These are phyloP conservation scores for Cremastobaeus sp. DNA, from an alignment of 2,888 invertebrate species.

Conservation along the genomic window DNA sequence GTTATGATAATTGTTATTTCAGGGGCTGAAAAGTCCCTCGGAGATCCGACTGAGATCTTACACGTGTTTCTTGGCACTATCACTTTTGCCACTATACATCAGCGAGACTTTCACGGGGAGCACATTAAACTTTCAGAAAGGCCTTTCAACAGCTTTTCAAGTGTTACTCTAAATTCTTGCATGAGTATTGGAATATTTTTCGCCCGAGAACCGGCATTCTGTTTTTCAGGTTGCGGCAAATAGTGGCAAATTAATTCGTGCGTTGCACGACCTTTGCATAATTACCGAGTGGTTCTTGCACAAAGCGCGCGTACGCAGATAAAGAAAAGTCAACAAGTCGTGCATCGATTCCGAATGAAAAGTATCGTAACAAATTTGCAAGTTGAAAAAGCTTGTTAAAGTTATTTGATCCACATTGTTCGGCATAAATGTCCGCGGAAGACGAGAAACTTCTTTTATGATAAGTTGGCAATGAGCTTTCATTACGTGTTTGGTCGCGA, in stretches of 20 bases:
- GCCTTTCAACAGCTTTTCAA: slow-evolving; percentile 56
- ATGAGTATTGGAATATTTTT: slow-evolving; percentile 51
- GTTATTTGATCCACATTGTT: slow-evolving; percentile 52
- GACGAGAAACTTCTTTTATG: slow-evolving; percentile 34
- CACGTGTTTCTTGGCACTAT: slow-evolving; percentile 43
- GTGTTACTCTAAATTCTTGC: slow-evolving; percentile 56
- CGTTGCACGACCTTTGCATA: no score
- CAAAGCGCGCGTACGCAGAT: background rate
- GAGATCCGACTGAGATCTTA: slow-evolving; percentile 45
- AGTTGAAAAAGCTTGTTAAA: slow-evolving; percentile 33
- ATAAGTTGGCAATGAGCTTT: slow-evolving; percentile 47
- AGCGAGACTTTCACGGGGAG: slow-evolving; percentile 51
- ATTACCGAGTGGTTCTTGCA: background rate
- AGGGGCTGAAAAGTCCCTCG: slow-evolving; percentile 47
- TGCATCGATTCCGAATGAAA: background rate
- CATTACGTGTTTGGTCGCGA: slow-evolving; percentile 39
- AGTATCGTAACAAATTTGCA: slow-evolving; percentile 36
- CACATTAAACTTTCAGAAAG: slow-evolving; percentile 54
- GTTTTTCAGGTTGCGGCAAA: background rate
- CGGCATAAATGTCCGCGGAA: slow-evolving; percentile 25
- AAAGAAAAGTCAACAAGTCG: background rate
- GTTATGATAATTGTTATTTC: slow-evolving; percentile 50
- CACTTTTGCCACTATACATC: slow-evolving; percentile 53
- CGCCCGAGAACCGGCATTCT: background rate
- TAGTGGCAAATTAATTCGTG: slow-evolving; percentile 1